Percentiles rank a stretch among this genome's conserved stretches.
Conservation (phyloP, 2,113 vertebrate species). For the Fregetta grallaria region DNA sequence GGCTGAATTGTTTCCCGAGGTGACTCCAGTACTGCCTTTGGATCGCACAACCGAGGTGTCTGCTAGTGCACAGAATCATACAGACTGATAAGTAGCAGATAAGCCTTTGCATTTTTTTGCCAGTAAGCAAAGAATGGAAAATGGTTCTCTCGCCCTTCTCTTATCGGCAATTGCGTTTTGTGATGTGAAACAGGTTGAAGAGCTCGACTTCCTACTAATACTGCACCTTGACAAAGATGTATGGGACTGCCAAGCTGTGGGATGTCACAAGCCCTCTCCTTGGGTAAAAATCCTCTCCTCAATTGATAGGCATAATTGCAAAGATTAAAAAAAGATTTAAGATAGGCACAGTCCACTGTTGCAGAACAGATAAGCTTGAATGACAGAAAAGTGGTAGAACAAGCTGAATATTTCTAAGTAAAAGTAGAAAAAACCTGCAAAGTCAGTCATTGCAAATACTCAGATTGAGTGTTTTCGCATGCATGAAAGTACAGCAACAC, state of each 20-base stretch:
- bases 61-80: accelerated
- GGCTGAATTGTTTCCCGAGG: neutral
- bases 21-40: neutral
- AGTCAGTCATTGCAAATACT: neutral
- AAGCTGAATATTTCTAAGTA: neutral
- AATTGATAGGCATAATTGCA: neutral
- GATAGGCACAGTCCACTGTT: neutral
- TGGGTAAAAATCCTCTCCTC: neutral
- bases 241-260: neutral
- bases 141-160: neutral
- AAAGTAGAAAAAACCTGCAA: neutral
- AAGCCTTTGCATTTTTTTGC: neutral
- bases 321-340: neutral
- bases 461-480: neutral
- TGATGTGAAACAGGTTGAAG: neutral
- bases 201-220: neutral
- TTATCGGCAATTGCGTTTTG: accelerated
- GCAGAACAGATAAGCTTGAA: neutral
- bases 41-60: accelerated
- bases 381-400: neutral
- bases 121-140: neutral
- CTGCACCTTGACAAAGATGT: neutral
- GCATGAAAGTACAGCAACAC: neutral
- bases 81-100: neutral
- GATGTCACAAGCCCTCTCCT: neutral